A percentile compares a stretch with the other conserved stretches of the same genome.
These are phyloP conservation scores for Acanthurus leucopareius DNA, from an alignment of 2,797 vertebrate species.

Conservation along the genomic window DNA sequence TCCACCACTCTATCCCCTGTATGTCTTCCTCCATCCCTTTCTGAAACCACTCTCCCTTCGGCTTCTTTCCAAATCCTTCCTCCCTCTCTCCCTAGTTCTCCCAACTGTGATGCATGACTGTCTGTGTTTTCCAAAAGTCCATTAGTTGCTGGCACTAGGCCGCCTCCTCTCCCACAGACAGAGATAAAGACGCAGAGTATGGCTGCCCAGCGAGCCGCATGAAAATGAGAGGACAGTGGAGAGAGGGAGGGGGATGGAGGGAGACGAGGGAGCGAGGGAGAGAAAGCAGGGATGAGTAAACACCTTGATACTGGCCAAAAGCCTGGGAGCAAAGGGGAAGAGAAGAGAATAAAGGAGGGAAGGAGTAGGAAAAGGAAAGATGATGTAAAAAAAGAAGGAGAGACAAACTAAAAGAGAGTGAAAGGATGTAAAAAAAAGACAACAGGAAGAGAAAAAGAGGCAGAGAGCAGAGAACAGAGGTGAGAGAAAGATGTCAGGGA, in stretches of 20 bases:
- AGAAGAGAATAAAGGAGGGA: conserved; percentile 13
- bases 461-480: background rate
- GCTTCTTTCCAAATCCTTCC: conserved; percentile 60
- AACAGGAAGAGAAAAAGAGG: conserved; percentile 1
- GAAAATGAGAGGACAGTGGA: conserved; percentile 68
- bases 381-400: conserved; percentile 9
- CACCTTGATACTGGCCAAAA: conserved; percentile 48
- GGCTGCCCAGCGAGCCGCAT: conserved; percentile 60
- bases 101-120: conserved; percentile 80
- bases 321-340: conserved; percentile 24
- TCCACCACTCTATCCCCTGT: conserved; percentile 32
- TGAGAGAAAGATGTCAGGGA: background rate
- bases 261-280: conserved; percentile 22
- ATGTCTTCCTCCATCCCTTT: conserved; percentile 45
- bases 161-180: conserved; percentile 77
- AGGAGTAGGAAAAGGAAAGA: conserved; percentile 4
- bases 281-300: conserved; percentile 47
- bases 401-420: conserved; percentile 2
- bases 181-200: conserved; percentile 79
- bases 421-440: background rate
- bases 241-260: conserved; percentile 40
- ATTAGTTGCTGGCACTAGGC: conserved; percentile 84
- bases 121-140: conserved; percentile 85
- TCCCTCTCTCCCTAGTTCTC: conserved; percentile 54
- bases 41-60: conserved; percentile 46